These are phyloP conservation scores for Danaus melanippus DNA, from an alignment of 1,140 invertebrate genomes.

Conservation along the genomic window DNA sequence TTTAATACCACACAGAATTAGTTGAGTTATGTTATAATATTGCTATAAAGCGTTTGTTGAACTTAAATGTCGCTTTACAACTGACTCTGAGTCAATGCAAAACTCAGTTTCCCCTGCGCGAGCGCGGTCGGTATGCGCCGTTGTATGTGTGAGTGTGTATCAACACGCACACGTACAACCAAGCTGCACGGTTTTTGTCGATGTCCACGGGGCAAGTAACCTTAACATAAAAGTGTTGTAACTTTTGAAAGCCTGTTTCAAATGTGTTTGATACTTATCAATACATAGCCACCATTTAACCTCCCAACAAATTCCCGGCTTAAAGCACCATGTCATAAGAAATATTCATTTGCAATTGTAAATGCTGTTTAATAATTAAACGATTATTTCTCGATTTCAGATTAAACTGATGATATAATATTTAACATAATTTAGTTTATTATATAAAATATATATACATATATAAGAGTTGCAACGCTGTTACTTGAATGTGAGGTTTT, in stretches of 20 bases:
- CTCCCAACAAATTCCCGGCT: no score
- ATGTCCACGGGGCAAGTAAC: slow-evolving; percentile 70
- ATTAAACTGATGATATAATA: background rate
- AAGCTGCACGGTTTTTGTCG: slow-evolving; percentile 69
- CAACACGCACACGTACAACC: slow-evolving; percentile 38
- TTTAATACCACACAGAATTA: slow-evolving; percentile 23
- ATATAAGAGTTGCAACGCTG: slow-evolving; percentile 47
- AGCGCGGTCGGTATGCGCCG: slow-evolving; percentile 58
- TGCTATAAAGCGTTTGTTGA: slow-evolving; percentile 63
- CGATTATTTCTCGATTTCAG: background rate
- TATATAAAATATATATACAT: slow-evolving; percentile 11
- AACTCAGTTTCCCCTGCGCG: slow-evolving; percentile 59
- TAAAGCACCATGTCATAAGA: no score
- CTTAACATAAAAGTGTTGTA: slow-evolving; percentile 39
- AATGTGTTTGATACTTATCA: slow-evolving; percentile 4
- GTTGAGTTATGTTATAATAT: slow-evolving; percentile 30
- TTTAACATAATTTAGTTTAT: background rate
- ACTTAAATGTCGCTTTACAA: slow-evolving; percentile 60
- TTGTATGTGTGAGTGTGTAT: slow-evolving; percentile 36
- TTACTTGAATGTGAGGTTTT: slow-evolving; percentile 44
- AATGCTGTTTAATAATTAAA: background rate
- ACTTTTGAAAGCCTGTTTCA: slow-evolving; percentile 18
- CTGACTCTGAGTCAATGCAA: slow-evolving; percentile 58
- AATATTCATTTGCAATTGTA: no score
- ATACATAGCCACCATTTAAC: no score